Percentiles rank a stretch among this genome's conserved stretches.
These are phyloP conservation scores for Apodemia hepburni DNA, from an alignment of 2,888 invertebrate genomes.

Conservation along the genomic window DNA sequence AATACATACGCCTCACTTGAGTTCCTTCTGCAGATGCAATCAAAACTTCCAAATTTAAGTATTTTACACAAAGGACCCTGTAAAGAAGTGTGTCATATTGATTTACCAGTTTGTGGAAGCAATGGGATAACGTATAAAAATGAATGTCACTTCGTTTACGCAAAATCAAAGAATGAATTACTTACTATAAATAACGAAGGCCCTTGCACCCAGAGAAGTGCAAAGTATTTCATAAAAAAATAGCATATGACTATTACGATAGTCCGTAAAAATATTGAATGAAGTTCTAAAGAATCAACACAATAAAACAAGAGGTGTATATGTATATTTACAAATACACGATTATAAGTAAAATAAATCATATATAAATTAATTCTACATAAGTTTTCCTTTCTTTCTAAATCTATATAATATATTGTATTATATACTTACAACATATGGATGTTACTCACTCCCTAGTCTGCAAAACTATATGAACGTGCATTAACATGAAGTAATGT, in stretches of 20 bases:
- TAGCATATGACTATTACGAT: slow-evolving; percentile 6
- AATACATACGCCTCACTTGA: slow-evolving; percentile 29
- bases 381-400: no score
- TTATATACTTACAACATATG: no score
- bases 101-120: slow-evolving; percentile 33
- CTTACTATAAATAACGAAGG: slow-evolving; percentile 26
- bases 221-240: background rate
- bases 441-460: no score
- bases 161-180: slow-evolving; percentile 18
- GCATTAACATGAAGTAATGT: no score
- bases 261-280: background rate
- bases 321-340: no score
- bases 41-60: slow-evolving; percentile 26
- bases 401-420: no score
- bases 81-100: slow-evolving; percentile 32
- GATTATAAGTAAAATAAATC: no score
- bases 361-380: no score
- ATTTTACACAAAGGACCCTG: slow-evolving; percentile 31
- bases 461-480: no score
- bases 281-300: background rate
- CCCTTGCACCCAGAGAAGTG: slow-evolving; percentile 15
- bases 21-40: slow-evolving; percentile 27
- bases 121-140: slow-evolving; percentile 34
- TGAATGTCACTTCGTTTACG: slow-evolving; percentile 33
- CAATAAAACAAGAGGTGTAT: background rate